Evolutionary conservation across 2,797 vertebrate species (phyloP).

Genomic region (Botia kubotai): DNA sequence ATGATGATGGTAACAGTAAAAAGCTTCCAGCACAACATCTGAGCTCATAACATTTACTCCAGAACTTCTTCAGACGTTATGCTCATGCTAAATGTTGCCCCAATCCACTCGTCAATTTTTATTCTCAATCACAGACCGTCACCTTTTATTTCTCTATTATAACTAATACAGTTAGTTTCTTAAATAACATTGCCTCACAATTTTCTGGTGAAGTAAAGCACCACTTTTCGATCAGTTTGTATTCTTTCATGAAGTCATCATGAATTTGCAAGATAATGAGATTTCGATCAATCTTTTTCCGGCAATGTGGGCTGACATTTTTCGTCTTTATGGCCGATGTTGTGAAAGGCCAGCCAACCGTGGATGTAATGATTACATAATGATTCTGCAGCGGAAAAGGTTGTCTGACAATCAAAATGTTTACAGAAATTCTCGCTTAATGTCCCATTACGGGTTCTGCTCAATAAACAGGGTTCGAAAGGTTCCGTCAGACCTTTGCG

Average conservation of each 20-base stretch:
- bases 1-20: constrained; percentile 23
- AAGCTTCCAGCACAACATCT: constrained; percentile 59
- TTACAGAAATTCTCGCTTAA: constrained; percentile 16
- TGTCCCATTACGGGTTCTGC: neutral
- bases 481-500: neutral
- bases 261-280: constrained; percentile 50
- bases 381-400: constrained; percentile 48
- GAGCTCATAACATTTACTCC: constrained; percentile 43
- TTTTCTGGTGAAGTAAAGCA: constrained; percentile 1
- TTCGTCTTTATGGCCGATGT: constrained; percentile 20
- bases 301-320: constrained; percentile 58
- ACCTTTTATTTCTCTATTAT: neutral
- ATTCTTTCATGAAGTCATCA: constrained; percentile 21
- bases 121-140: neutral
- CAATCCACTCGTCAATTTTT: neutral
- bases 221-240: neutral
- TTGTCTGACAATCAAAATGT: constrained; percentile 55
- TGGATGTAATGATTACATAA: constrained; percentile 11
- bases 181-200: constrained; percentile 9
- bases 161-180: neutral
- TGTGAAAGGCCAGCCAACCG: constrained; percentile 46
- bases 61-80: constrained; percentile 23
- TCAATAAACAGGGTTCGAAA: constrained; percentile 9
- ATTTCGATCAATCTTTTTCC: constrained; percentile 45
- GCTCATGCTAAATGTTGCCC: constrained; percentile 2